Conservation (phyloP, 2,113 vertebrate genomes). For the Xyliphius kryptos region DNA sequence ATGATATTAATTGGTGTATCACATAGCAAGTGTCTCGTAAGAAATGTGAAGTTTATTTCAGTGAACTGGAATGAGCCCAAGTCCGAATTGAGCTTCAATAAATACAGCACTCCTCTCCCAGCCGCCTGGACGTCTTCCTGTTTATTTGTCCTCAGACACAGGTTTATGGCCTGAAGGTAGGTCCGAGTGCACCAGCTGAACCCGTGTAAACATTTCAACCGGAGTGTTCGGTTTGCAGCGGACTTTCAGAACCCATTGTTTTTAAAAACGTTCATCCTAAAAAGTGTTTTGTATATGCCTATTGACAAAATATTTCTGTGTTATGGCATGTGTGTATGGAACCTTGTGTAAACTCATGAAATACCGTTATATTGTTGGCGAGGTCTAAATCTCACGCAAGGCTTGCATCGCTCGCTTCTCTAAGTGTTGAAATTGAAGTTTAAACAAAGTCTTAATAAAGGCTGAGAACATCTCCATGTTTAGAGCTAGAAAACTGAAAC, state of each 20-base stretch:
- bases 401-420: constrained; percentile 48
- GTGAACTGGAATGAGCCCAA: constrained; percentile 51
- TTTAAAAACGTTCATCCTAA: constrained; percentile 51
- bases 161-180: constrained; percentile 53
- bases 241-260: constrained; percentile 57
- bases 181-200: constrained; percentile 58
- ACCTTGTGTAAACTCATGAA: constrained; percentile 55
- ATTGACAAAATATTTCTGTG: constrained; percentile 63
- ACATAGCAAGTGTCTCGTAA: constrained; percentile 50
- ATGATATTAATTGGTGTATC: constrained; percentile 48
- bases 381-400: constrained; percentile 47
- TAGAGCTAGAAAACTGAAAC: no score
- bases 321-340: constrained; percentile 62
- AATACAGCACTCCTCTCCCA: constrained; percentile 62
- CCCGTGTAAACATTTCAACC: constrained; percentile 53
- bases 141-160: constrained; percentile 71
- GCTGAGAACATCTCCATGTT: constrained; percentile 45
- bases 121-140: constrained; percentile 64
- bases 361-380: constrained; percentile 51
- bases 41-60: constrained; percentile 57
- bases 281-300: constrained; percentile 61
- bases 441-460: constrained; percentile 38
- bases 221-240: constrained; percentile 49
- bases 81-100: constrained; percentile 53
- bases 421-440: constrained; percentile 38